Percentiles rank a stretch among this genome's conserved stretches.
Conservation (phyloP, 2,888 invertebrate species). For the Leptinotarsa haldemani region DNA sequence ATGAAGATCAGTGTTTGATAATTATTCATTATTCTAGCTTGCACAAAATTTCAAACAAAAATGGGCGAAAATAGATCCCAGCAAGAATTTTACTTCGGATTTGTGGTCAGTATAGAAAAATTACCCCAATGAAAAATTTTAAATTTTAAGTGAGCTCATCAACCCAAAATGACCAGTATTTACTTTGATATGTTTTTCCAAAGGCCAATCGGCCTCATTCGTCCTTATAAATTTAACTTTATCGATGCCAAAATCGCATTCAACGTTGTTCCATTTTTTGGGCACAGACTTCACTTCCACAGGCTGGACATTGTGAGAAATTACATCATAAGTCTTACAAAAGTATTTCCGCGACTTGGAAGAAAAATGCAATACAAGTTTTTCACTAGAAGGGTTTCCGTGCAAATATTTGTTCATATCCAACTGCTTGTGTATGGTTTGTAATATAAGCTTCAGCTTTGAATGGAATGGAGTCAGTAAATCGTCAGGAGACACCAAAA, state of each 20-base stretch:
- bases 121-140: too few species aligned
- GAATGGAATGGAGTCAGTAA: conserved; percentile 71
- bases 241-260: conserved; percentile 82
- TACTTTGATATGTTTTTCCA: conserved; percentile 79
- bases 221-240: conserved; percentile 78
- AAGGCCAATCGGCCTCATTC: conserved; percentile 72
- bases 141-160: too few species aligned
- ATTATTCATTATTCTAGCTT: too few species aligned
- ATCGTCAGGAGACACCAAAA: conserved; percentile 77
- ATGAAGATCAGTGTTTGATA: too few species aligned
- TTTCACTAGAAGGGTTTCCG: conserved; percentile 73
- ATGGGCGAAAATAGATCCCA: too few species aligned
- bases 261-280: conserved; percentile 82
- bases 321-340: conserved; percentile 76
- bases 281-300: conserved; percentile 83
- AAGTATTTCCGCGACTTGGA: conserved; percentile 69
- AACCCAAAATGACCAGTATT: conserved; percentile 21
- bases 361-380: conserved; percentile 74
- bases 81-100: too few species aligned
- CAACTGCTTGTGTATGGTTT: conserved; percentile 70
- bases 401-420: conserved; percentile 71
- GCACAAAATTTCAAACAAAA: too few species aligned
- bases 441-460: conserved; percentile 72
- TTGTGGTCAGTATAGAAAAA: too few species aligned
- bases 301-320: conserved; percentile 70